Conservation (phyloP, 1,140 invertebrate species). For the Oncopeltus fasciatus region DNA sequence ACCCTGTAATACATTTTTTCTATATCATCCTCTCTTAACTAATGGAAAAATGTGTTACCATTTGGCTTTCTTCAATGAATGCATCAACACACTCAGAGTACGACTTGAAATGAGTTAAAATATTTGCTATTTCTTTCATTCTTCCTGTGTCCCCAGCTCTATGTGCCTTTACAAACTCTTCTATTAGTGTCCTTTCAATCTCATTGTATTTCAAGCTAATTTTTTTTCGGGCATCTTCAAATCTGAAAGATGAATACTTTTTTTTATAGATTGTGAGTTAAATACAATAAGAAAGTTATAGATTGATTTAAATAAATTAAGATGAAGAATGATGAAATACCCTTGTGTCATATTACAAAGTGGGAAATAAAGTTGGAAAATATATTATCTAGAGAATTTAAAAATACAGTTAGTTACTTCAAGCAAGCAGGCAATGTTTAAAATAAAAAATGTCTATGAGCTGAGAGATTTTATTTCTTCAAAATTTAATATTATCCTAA, state of each 20-base stretch:
- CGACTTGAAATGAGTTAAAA: constrained; percentile 89
- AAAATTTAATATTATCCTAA: no score
- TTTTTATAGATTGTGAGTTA: no score
- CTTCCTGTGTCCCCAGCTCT: constrained; percentile 62
- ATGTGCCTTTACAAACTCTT: constrained; percentile 85
- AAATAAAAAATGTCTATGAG: no score
- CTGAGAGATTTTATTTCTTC: no score
- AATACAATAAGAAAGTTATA: no score
- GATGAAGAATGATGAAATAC: no score
- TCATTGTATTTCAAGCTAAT: constrained; percentile 90
- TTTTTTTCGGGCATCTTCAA: constrained; percentile 76
- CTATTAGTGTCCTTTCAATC: constrained; percentile 82
- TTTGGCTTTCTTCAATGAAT: constrained; percentile 92
- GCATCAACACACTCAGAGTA: constrained; percentile 92
- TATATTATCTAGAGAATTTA: no score
- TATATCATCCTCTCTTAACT: not conserved
- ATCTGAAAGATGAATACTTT: constrained; percentile 38
- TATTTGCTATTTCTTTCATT: constrained; percentile 87
- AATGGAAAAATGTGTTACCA: constrained; percentile 45
- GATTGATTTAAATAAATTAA: no score
- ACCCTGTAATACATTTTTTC: not conserved
- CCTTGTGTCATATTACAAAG: no score
- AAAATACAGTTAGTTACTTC: no score
- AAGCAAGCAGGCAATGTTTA: no score
- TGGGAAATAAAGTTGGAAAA: no score